Base-by-base conservation (phyloP, 2,797 vertebrate genomes). In the Psittacula derbiana region DNA sequence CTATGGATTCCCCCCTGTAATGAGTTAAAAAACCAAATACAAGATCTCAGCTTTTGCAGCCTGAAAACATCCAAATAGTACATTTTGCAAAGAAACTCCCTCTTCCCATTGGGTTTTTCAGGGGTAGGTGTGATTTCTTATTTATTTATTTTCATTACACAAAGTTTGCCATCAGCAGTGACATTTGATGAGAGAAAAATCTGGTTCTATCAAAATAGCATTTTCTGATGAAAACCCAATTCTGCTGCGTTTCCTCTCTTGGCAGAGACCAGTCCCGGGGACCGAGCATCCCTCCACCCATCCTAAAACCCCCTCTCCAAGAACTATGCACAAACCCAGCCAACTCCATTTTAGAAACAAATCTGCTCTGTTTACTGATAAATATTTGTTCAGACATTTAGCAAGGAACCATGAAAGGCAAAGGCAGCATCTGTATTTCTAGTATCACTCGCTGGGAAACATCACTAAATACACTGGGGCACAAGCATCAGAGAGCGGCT, bases 381-480 rank as follows among this genome's bases (percentile, higher is more conserved):
- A 96, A 95, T 85, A 95, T 95, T 95, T 95, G 87, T 93, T 47
- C 80, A 78, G 52, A 24, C 80, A 90, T 90, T 95, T 86, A 92
- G 90, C 62, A 53, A 49, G 53, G 70, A 90, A 80, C 92, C 88
- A 94, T 79, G 90, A 94, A 95, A 96, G 93, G 86, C 66, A 82
- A 94, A 75, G 28, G 58, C 70, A 81, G 23, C 86, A 73, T 90
- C 66, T 95, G 92, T 58, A 79, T 81, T 95, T 93, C 83, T 13
- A 49, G 36, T 30, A 80, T 19, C 5, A 12, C 80, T 62, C 4
- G 2, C 44, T 0, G 2, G 30, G 86, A 40, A 81, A 16, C 20
- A 71, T 47, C 75, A 24, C 40, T 12, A 17, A 80, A 30, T 7
- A 55, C 21, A 3, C 58, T 5, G n/a, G 8, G 21, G 53, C 44